phyloP scores from a whole-genome alignment of 2,888 invertebrate genomes.

The Herminia tarsipennalis region DNA sequence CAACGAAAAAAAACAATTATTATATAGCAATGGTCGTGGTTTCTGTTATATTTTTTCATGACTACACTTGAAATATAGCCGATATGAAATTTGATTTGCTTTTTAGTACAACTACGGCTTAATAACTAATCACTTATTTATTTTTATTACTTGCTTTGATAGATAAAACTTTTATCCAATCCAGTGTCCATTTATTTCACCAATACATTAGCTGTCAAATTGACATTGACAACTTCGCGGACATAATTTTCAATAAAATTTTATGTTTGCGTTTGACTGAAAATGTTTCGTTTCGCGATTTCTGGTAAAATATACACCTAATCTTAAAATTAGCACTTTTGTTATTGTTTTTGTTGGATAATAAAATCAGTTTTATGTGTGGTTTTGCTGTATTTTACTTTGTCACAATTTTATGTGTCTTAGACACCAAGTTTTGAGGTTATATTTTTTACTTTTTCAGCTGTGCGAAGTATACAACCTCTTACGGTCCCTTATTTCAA shows the following conservation, averaged over 20 bases:
- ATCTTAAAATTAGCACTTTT: slow-evolving; percentile 13
- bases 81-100: no score
- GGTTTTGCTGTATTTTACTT: slow-evolving; percentile 27
- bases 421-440: slow-evolving; percentile 57
- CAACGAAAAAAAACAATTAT: no score
- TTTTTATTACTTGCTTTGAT: no score
- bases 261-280: slow-evolving; percentile 19
- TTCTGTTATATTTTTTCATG: no score
- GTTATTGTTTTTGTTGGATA: slow-evolving; percentile 1
- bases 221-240: background rate
- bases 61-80: no score
- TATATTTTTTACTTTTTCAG: slow-evolving; percentile 72
- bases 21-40: no score
- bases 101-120: no score
- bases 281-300: slow-evolving; percentile 69
- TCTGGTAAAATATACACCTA: slow-evolving; percentile 58
- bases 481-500: slow-evolving; percentile 54
- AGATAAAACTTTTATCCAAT: no score
- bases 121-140: no score
- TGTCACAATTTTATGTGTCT: slow-evolving; percentile 30
- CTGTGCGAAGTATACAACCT: slow-evolving; percentile 62
- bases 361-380: slow-evolving; percentile 18
- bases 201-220: no score
- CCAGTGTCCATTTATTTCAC: no score
- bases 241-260: slow-evolving; percentile 2